A percentile compares a stretch with the other conserved stretches of the same genome.
Evolutionary conservation across 2,888 invertebrate species (phyloP).

Genomic region (Cephonodes hylas): DNA sequence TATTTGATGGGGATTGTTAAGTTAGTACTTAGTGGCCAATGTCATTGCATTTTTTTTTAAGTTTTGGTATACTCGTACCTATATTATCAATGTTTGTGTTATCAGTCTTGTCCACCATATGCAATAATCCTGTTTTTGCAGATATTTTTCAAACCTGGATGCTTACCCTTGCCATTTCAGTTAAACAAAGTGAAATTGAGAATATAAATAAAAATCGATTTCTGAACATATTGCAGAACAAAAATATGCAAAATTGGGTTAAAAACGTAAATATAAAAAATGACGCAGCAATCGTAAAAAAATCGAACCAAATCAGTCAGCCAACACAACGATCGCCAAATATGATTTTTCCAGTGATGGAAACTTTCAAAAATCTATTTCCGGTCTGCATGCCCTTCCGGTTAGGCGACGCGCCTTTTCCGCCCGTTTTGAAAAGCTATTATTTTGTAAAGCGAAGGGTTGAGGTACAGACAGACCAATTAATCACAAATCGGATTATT

Average conservation of each 20-base stretch:
- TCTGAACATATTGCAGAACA: too few relatives aligned
- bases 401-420: conserved; percentile 46
- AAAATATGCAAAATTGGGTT: too few relatives aligned
- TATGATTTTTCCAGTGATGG: conserved; percentile 46
- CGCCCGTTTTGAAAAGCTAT: conserved; percentile 54
- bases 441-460: conserved; percentile 40
- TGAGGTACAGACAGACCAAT: neutral
- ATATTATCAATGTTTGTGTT: too few relatives aligned
- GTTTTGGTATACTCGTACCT: too few relatives aligned
- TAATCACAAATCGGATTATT: conserved; percentile 4
- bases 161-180: too few relatives aligned
- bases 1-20: neutral
- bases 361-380: conserved; percentile 76
- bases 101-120: too few relatives aligned
- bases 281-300: neutral
- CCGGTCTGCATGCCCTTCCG: conserved; percentile 71
- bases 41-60: neutral
- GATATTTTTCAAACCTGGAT: neutral
- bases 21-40: neutral
- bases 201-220: too few relatives aligned
- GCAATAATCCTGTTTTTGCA: too few relatives aligned
- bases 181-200: too few relatives aligned
- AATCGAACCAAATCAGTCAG: conserved; percentile 2
- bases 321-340: conserved; percentile 27
- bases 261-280: too few relatives aligned